Conservation (phyloP, 1,140 invertebrate genomes). For the Araneus ventricosus region DNA sequence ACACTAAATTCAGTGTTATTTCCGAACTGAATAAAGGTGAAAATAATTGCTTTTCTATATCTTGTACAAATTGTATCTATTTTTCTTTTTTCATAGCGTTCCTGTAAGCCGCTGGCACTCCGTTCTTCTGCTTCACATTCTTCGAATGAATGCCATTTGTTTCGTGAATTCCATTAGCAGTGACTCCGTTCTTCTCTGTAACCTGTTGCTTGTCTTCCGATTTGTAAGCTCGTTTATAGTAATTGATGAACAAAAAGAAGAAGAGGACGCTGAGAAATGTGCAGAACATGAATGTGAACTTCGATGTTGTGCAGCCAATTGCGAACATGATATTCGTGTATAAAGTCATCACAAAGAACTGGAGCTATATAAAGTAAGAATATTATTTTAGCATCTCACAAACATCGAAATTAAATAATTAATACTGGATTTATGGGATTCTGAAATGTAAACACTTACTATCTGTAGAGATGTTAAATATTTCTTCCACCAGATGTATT, state of each 20-base stretch:
- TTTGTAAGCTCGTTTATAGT: slow-evolving; percentile 24
- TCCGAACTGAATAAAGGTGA: neutral
- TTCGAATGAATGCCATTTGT: neutral
- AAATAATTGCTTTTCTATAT: neutral
- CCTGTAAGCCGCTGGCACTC: neutral
- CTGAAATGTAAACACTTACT: slow-evolving; percentile 52
- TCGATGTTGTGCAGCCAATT: slow-evolving; percentile 30
- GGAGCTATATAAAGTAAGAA: slow-evolving; percentile 2
- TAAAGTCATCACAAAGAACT: slow-evolving; percentile 58
- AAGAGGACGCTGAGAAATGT: neutral
- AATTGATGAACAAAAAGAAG: slow-evolving; percentile 63
- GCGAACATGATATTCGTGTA: slow-evolving; percentile 35
- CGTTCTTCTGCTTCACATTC: neutral
- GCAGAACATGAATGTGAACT: slow-evolving; percentile 41
- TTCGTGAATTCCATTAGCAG: slow-evolving; percentile 1
- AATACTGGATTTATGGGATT: neutral
- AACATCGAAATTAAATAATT: neutral
- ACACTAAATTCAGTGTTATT: neutral
- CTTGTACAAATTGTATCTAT: neutral
- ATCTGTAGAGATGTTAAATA: slow-evolving; percentile 79
- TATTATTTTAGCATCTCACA: neutral
- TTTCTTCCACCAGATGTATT: slow-evolving; percentile 81
- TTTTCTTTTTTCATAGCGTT: slow-evolving; percentile 12
- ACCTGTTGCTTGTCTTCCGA: neutral
- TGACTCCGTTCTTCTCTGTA: neutral